Evolutionary conservation across 2,797 vertebrate species (phyloP).

Genomic region (Cryptoprocta ferox): DNA sequence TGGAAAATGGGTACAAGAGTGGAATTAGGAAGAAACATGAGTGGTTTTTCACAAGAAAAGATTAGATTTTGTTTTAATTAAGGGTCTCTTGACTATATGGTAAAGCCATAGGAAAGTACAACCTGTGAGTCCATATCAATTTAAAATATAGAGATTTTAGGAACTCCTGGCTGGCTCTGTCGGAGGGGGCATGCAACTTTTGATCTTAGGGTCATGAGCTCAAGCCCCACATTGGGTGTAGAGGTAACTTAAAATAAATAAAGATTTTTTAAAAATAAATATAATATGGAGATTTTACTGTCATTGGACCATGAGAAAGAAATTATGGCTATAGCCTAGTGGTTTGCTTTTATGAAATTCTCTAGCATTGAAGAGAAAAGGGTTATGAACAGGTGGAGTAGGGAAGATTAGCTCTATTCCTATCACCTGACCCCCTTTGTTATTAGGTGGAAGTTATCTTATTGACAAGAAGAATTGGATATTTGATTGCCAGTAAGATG

Average conservation of each 20-base stretch:
- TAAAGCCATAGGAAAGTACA: not conserved
- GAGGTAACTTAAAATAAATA: too few species aligned
- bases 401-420: not conserved
- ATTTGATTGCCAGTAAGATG: not conserved
- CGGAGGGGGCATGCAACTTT: not conserved
- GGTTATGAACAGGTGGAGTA: not conserved
- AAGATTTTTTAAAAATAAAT: not conserved
- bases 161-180: not conserved
- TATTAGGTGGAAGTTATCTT: not conserved
- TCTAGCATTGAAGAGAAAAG: not conserved
- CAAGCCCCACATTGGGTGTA: not conserved
- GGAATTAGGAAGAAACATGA: not conserved
- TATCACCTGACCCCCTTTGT: not conserved
- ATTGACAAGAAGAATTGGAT: not conserved
- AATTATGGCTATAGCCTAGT: not conserved
- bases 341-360: slow-evolving; percentile 36
- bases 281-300: not conserved
- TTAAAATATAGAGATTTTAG: not conserved
- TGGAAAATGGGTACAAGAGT: not conserved
- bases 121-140: not conserved
- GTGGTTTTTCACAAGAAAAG: not conserved
- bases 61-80: not conserved
- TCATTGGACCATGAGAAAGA: not conserved
- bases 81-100: not conserved
- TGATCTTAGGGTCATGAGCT: not conserved